Evolutionary conservation across 2,888 invertebrate species (phyloP).

Genomic region (Acleris sparsana): DNA sequence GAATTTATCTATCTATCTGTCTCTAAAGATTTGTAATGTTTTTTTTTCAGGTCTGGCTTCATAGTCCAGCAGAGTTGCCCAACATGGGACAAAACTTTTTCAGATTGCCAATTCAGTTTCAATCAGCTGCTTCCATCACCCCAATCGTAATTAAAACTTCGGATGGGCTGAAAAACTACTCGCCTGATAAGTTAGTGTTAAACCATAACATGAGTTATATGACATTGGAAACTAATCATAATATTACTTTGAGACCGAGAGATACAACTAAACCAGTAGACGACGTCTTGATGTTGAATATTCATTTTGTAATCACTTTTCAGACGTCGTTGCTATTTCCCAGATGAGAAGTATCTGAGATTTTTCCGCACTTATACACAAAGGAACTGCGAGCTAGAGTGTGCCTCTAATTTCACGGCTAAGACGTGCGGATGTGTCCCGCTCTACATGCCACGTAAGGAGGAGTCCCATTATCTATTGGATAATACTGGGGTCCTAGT

Average conservation of each 20-base stretch:
- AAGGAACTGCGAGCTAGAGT: constrained; percentile 86
- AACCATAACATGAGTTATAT: no score
- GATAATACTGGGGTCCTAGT: no score
- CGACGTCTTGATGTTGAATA: no score
- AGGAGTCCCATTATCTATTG: background rate
- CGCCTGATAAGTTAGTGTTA: constrained; percentile 65
- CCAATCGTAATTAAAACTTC: constrained; percentile 87
- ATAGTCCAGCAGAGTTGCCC: constrained; percentile 85
- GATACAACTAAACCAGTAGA: no score
- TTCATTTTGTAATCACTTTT: constrained; percentile 24
- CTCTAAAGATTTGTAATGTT: no score
- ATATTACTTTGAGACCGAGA: no score
- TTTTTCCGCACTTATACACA: constrained; percentile 86
- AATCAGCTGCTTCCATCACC: constrained; percentile 84
- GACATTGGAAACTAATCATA: no score
- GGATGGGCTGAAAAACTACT: constrained; percentile 80
- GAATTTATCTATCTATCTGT: no score
- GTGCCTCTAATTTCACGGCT: constrained; percentile 84
- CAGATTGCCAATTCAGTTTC: constrained; percentile 84
- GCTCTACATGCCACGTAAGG: constrained; percentile 84
- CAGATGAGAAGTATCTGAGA: constrained; percentile 80
- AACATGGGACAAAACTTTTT: constrained; percentile 85
- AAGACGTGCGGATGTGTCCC: constrained; percentile 84
- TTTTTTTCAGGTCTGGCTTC: constrained; percentile 74
- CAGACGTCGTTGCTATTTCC: constrained; percentile 85